These are phyloP conservation scores for Rafetus swinhoei DNA, from an alignment of 2,113 vertebrate genomes.

Conservation along the genomic window DNA sequence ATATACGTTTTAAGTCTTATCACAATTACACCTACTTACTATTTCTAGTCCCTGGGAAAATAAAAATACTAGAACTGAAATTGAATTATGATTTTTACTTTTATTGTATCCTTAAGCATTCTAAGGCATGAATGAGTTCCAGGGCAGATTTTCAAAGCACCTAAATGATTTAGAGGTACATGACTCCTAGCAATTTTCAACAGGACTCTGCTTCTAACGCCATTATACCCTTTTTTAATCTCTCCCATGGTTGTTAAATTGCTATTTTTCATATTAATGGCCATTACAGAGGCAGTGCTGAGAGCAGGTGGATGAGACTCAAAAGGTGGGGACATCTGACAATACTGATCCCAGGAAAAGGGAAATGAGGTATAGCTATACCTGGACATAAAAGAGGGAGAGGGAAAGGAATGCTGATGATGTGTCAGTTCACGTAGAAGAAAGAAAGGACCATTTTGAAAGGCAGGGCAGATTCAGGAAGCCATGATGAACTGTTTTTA, in stretches of 20 bases:
- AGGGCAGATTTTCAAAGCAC: background rate
- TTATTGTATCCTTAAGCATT: too few relatives aligned
- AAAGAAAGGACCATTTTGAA: background rate
- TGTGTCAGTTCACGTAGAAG: background rate
- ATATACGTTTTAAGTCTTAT: background rate
- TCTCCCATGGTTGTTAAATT: background rate
- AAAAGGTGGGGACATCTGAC: background rate
- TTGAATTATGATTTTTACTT: background rate
- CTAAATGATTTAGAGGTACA: background rate
- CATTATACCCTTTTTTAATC: background rate
- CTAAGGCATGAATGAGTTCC: too few relatives aligned
- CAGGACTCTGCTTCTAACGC: background rate
- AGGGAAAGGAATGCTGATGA: background rate
- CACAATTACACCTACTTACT: background rate
- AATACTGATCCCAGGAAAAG: background rate
- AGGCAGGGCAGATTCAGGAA: background rate
- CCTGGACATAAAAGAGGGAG: background rate
- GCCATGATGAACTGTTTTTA: background rate
- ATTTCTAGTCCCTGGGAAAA: background rate
- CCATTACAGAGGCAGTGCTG: background rate
- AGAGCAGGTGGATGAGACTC: background rate
- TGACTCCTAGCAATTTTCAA: background rate
- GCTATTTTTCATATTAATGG: background rate
- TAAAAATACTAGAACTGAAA: background rate
- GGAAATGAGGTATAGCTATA: background rate